Evolutionary conservation across 2,113 vertebrate genomes (phyloP).

Genomic region (Caretta caretta): DNA sequence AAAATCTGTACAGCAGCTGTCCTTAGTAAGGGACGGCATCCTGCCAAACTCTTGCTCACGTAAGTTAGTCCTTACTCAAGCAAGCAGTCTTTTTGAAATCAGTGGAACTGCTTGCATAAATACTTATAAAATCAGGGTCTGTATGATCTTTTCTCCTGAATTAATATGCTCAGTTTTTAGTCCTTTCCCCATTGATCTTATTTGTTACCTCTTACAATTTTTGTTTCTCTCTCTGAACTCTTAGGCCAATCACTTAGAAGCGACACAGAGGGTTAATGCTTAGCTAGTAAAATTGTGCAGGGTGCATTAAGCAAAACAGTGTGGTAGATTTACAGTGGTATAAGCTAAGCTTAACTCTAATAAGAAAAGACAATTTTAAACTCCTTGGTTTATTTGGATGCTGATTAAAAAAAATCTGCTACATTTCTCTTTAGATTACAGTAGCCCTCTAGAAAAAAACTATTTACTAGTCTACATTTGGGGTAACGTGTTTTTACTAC

Average conservation of each 20-base stretch:
- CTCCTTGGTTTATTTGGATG: background rate
- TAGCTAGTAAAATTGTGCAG: slow-evolving; percentile 9
- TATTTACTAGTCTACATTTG: background rate
- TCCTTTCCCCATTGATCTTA: background rate
- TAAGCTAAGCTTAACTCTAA: background rate
- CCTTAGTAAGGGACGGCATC: background rate
- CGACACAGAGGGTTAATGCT: slow-evolving; percentile 9
- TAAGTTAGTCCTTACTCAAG: background rate
- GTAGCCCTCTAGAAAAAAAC: background rate
- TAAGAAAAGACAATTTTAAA: background rate
- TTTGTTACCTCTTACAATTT: background rate
- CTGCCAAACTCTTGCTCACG: background rate
- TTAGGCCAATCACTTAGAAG: slow-evolving; percentile 15
- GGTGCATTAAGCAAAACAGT: background rate
- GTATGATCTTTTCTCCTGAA: background rate
- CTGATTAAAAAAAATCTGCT: background rate
- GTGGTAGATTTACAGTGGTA: slow-evolving; percentile 12
- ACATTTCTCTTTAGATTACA: background rate
- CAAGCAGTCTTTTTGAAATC: background rate
- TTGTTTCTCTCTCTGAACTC: background rate
- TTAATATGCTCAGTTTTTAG: background rate
- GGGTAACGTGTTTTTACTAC: background rate
- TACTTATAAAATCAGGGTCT: background rate
- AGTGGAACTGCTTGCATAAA: background rate
- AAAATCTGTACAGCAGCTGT: background rate